Base-by-base conservation (phyloP, 2,888 invertebrate species). In the Clepsis dumicolana region DNA sequence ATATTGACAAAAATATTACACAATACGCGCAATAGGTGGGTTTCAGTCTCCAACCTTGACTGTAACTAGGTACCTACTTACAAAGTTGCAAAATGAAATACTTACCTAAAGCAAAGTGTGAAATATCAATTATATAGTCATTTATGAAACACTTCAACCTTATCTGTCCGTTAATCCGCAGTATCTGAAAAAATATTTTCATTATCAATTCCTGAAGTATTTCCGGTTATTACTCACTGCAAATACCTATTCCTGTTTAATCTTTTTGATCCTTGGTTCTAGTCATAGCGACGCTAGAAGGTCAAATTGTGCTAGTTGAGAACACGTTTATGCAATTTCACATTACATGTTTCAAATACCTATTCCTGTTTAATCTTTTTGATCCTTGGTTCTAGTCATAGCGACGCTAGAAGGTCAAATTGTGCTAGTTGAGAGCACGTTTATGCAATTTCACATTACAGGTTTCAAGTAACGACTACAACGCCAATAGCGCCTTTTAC, bases 401-500 rank as follows among this genome's bases (percentile, higher is more conserved):
- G 35, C 35, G 2, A 35, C 35, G 8, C 35, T 44, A 44, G 16
- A 44, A 44, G 18, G 41, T 8, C 8, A 18, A 14, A 38, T 14
- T 38, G 14, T 3, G 8, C 41, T 44, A n/a, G 8, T 38, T 1
- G 12, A n/a, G n/a, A 12, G 38, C 7, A 44, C 18, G 21, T 21
- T 12, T 21, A 10, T 21, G 8, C 21, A 21, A 48, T 48, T 48
- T 48, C 48, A 21, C 48, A 48, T 48, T 21, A 4, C 54, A 18
- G 12, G 32, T 56, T 32, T 32, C 54, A 32, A 56, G 21, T 56
- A 32, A 56, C 54, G 2, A 44, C 16, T 7, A 3, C 10, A 21
- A 10, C 48, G 48, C n/a, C 21, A 48, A 48, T 48, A 48, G 48
- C 12, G 21, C 21, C 48, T 48, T 56, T 32, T 18, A 56, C 14